A percentile compares a stretch with the other conserved stretches of the same genome.
Evolutionary conservation across 1,140 invertebrate species (phyloP).

Genomic region (Trachymyrmex cornetzi): DNA sequence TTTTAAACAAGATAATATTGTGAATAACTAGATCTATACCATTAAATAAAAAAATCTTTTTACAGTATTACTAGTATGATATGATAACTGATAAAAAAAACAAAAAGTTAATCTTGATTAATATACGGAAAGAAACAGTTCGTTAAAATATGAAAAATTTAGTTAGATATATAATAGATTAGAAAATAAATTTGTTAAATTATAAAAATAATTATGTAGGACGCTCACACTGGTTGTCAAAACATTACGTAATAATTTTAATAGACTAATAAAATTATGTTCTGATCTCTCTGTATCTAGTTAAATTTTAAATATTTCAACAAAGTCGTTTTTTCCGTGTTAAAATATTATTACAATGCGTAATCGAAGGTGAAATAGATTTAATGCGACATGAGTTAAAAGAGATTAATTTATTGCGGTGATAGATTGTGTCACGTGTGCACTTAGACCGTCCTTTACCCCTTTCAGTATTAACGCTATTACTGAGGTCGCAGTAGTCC

Average conservation of each 20-base stretch:
- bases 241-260: no score
- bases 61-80: neutral
- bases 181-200: no score
- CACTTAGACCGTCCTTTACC: conserved; percentile 75
- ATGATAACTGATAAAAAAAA: neutral
- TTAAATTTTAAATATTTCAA: no score
- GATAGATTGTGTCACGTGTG: conserved; percentile 70
- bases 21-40: neutral
- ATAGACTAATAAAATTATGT: no score
- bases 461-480: conserved; percentile 73
- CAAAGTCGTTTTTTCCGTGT: no score
- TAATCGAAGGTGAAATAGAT: conserved; percentile 12
- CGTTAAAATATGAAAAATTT: no score
- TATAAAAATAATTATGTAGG: no score
- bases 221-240: no score
- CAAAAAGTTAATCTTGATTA: neutral
- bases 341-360: neutral
- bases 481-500: conserved; percentile 56
- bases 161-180: no score
- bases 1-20: neutral
- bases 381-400: conserved; percentile 51
- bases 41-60: neutral
- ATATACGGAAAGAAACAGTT: no score
- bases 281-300: no score
- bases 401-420: conserved; percentile 55